A percentile compares a stretch with the other conserved stretches of the same genome.
These are phyloP conservation scores for Potamarius usumacintae DNA, from an alignment of 2,113 vertebrate species.

Conservation along the genomic window DNA sequence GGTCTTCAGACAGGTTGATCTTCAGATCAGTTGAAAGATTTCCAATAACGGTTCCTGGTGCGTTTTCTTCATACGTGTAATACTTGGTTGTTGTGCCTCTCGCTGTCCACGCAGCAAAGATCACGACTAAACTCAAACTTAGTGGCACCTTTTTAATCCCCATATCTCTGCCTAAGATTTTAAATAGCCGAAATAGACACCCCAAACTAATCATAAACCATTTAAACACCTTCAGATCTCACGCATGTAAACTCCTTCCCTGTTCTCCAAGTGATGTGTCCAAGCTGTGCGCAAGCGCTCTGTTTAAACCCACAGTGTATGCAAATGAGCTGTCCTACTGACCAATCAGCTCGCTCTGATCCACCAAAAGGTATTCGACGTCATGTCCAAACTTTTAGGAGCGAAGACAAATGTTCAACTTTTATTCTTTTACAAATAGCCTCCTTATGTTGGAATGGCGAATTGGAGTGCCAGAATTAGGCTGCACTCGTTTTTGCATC, in stretches of 20 bases:
- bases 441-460: slow-evolving; percentile 21
- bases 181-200: not conserved
- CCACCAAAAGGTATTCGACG: slow-evolving; percentile 62
- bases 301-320: slow-evolving; percentile 36
- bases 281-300: slow-evolving; percentile 53
- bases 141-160: slow-evolving; percentile 16
- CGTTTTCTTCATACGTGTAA: slow-evolving; percentile 69
- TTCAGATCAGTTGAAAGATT: slow-evolving; percentile 66
- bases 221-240: not conserved
- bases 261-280: slow-evolving; percentile 50
- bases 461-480: slow-evolving; percentile 2
- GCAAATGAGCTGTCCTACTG: slow-evolving; percentile 43
- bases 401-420: slow-evolving; percentile 27
- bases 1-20: slow-evolving; percentile 63
- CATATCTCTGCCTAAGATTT: slow-evolving; percentile 35
- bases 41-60: slow-evolving; percentile 64
- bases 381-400: slow-evolving; percentile 14
- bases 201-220: slow-evolving; percentile 21
- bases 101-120: slow-evolving; percentile 44
- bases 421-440: slow-evolving; percentile 21
- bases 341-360: slow-evolving; percentile 67
- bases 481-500: not conserved
- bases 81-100: slow-evolving; percentile 67
- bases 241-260: slow-evolving; percentile 23
- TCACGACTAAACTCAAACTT: slow-evolving; percentile 46